Conservation (phyloP, 2,113 vertebrate species). For the Caracal caracal region DNA sequence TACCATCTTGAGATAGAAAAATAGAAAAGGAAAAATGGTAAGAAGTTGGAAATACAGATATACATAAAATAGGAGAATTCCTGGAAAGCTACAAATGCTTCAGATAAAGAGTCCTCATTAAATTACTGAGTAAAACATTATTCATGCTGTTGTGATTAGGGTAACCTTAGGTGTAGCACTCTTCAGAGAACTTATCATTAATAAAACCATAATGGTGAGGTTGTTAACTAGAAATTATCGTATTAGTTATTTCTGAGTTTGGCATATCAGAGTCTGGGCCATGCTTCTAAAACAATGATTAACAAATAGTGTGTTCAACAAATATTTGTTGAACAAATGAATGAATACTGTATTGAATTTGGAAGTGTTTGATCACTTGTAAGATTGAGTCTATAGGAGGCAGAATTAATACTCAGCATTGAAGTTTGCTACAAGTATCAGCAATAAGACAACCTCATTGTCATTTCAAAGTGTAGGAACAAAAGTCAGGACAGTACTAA, state of each 20-base stretch:
- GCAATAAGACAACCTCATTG: background rate
- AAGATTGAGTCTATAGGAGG: background rate
- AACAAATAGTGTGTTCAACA: background rate
- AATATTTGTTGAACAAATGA: background rate
- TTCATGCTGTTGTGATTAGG: background rate
- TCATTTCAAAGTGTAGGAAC: background rate
- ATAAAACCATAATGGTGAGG: background rate
- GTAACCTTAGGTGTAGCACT: background rate
- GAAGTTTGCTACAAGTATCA: background rate
- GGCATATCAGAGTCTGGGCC: background rate
- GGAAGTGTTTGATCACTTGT: background rate
- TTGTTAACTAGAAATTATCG: background rate
- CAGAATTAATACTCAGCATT: background rate
- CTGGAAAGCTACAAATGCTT: background rate
- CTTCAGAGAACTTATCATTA: background rate
- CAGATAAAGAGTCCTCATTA: background rate
- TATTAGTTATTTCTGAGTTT: slow-evolving; percentile 6
- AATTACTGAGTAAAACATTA: background rate
- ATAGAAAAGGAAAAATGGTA: background rate
- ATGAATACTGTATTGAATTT: background rate
- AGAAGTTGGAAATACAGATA: background rate
- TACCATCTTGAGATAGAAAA: background rate
- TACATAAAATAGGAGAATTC: background rate
- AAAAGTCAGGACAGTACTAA: background rate
- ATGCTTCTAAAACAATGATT: background rate